Conservation (phyloP, 2,797 vertebrate genomes). For the Melanotaenia trifasciata region DNA sequence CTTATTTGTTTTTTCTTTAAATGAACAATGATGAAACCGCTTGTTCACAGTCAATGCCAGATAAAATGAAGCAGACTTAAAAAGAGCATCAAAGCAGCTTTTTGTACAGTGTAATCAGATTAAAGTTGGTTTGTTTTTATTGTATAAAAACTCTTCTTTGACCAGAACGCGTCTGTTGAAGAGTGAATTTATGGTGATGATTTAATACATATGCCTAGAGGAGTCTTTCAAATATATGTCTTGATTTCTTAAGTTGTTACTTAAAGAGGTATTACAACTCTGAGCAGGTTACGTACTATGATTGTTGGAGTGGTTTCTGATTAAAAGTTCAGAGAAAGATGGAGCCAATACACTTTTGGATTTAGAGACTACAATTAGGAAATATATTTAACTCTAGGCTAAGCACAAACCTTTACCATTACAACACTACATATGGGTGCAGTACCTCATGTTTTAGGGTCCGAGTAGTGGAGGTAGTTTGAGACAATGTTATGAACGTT, state of each 20-base stretch:
- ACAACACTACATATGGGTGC: not conserved
- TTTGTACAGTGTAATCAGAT: not conserved
- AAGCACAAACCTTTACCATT: not conserved
- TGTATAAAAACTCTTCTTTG: not conserved
- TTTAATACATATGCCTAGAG: not conserved
- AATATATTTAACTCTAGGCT: not conserved
- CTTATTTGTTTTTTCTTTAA: not conserved
- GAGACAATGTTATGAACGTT: not conserved
- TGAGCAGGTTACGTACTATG: not conserved
- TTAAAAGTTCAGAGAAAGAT: not conserved
- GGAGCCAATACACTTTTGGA: not conserved
- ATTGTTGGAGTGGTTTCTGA: not conserved
- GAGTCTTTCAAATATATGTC: not conserved
- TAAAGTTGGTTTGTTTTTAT: slow-evolving; percentile 1
- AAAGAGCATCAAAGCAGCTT: not conserved
- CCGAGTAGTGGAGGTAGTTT: not conserved
- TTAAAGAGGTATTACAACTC: not conserved
- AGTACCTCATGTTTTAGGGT: not conserved
- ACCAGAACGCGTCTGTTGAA: no score
- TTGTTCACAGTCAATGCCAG: slow-evolving; percentile 15
- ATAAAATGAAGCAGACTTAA: not conserved
- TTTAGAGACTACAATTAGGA: no score
- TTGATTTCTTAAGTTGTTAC: not conserved
- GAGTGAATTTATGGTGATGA: not conserved
- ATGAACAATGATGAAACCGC: slow-evolving; percentile 19